A percentile compares a stretch with the other conserved stretches of the same genome.
These are phyloP conservation scores for Andrena bucephala DNA, from an alignment of 2,888 invertebrate species.

Conservation along the genomic window DNA sequence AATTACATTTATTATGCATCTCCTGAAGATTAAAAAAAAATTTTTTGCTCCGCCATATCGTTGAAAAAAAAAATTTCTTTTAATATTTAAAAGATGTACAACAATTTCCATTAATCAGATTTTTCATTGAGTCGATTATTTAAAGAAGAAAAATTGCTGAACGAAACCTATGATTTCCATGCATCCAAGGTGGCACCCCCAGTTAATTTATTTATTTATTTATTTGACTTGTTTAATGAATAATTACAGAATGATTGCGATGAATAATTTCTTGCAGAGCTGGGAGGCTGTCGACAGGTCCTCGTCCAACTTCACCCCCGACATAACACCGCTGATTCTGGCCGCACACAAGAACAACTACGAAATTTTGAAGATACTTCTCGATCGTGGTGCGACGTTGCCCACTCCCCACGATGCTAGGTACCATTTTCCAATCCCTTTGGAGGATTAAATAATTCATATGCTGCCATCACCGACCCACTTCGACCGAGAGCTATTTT, in stretches of 20 bases:
- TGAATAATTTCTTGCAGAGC: constrained; percentile 86
- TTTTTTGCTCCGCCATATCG: too few relatives aligned
- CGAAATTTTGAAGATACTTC: constrained; percentile 96
- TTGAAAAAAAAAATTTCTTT: too few relatives aligned
- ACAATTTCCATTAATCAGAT: too few relatives aligned
- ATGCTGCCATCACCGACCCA: background rate
- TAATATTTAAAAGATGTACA: too few relatives aligned
- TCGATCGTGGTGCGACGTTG: constrained; percentile 96
- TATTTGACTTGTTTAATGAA: background rate
- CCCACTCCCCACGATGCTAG: constrained; percentile 97
- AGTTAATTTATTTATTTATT: background rate
- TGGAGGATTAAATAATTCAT: too few relatives aligned
- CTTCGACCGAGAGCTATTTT: background rate
- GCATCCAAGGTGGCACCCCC: too few relatives aligned
- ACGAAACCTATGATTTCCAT: background rate
- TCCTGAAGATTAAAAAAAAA: too few relatives aligned
- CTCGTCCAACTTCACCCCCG: constrained; percentile 95
- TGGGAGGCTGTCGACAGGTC: constrained; percentile 94
- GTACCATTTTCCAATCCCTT: constrained; percentile 84
- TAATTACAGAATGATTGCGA: background rate
- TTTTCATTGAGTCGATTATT: too few relatives aligned
- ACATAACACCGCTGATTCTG: constrained; percentile 97
- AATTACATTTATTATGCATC: too few relatives aligned
- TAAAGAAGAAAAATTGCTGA: background rate
- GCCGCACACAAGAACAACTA: constrained; percentile 99